Base-by-base conservation (phyloP, 2,797 vertebrate species). In the Acipenser transmontanus region DNA sequence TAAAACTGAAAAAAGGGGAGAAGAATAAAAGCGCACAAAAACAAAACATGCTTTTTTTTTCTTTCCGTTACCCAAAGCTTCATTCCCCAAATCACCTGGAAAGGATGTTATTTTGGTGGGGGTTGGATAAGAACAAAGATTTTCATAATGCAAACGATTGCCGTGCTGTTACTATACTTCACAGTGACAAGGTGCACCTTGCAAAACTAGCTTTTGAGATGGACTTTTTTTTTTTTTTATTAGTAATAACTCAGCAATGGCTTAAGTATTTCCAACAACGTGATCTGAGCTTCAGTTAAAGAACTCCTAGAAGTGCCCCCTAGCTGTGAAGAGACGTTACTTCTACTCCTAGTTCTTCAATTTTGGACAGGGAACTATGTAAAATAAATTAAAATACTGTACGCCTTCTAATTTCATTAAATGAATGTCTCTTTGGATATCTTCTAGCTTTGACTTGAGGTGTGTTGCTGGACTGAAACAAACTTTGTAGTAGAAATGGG, bases 1-100 rank as follows among this genome's bases (percentile, higher is more conserved):
- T 94, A 94, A 96, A 96, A 95, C 94, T 90, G 90, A 91, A 88
- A 87, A 80, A 83, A 87, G 85, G 87, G 88, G 88, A 91, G 87
- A 73, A 67, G 81, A 85, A 83, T 84, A 85, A 81, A 85, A 88
- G 85, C 77, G 82, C 87, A 92, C 86, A 88, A 89, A 93, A 93
- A 91, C 91, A 94, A 92, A 93, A 87, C 81, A 77, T 93, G 88
- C 85, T 82, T 61, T 77, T 81, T 67, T 17, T 67, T 81, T 34
- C 34, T 34, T 34, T 81, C 86, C 87, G 12, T 73, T 61, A 64
- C 14, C 49, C 51, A 56, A 12, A 49, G 49, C 50, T 61, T 67
- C 70, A 13, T 64, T 63, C 63, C 67, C 74, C 72, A 75, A 79
- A 75, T 83, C 81, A 85, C 84, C 86, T 73, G 69, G 70, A 71